A percentile compares a stretch with the other conserved stretches of the same genome.
Evolutionary conservation across 2,113 vertebrate species (phyloP).

Genomic region (Genyomyrus donnyi): DNA sequence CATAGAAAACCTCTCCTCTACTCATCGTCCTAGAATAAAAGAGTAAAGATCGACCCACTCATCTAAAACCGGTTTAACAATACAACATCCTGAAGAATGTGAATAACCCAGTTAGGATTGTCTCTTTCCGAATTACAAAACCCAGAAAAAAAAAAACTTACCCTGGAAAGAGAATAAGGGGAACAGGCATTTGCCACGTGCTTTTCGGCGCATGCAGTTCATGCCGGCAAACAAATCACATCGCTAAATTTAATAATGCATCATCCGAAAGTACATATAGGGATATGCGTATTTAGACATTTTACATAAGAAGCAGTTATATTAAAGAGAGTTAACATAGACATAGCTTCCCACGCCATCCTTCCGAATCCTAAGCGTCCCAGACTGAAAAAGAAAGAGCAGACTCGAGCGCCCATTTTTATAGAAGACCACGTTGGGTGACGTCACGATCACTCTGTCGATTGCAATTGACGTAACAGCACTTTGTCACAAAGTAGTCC

Average conservation of each 20-base stretch:
- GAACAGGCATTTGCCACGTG: neutral
- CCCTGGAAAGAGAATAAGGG: neutral
- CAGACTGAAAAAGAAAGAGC: neutral
- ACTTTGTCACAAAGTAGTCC: neutral
- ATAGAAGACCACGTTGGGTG: neutral
- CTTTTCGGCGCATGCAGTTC: neutral
- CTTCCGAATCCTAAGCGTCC: neutral
- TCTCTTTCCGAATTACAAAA: neutral
- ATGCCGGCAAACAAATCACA: neutral
- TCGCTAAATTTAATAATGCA: neutral
- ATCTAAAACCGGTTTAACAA: neutral
- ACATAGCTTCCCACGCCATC: neutral
- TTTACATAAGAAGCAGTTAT: neutral
- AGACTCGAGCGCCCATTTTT: neutral
- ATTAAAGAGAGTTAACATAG: neutral
- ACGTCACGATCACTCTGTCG: constrained; percentile 1
- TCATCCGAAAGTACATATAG: neutral
- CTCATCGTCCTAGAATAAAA: neutral
- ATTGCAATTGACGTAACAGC: neutral
- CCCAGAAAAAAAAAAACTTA: neutral
- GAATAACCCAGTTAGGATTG: neutral
- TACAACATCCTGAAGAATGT: neutral
- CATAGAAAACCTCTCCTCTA: neutral
- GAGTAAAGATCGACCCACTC: neutral
- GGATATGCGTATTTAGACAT: neutral